A percentile compares a stretch with the other conserved stretches of the same genome.
Conservation (phyloP, 1,140 invertebrate species). For the Ptiloglossa arizonensis region DNA sequence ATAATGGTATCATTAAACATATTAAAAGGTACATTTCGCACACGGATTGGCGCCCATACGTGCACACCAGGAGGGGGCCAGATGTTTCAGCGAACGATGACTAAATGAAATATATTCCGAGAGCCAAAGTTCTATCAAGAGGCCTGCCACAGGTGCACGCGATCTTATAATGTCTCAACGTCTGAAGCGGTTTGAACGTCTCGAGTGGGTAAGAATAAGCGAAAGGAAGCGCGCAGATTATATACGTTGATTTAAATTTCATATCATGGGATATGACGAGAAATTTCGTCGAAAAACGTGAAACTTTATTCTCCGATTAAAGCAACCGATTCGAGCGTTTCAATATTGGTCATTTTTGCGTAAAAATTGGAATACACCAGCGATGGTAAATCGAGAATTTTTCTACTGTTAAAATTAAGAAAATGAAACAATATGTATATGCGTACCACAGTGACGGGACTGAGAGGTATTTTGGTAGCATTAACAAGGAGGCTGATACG, state of each 20-base stretch:
- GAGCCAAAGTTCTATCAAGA: neutral
- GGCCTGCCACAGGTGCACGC: neutral
- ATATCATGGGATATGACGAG: neutral
- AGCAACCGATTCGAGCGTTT: too few species aligned
- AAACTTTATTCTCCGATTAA: neutral
- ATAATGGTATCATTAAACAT: conserved; percentile 23
- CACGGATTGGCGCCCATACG: neutral
- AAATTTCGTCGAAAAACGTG: too few species aligned
- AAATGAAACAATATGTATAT: too few species aligned
- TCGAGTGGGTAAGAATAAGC: neutral
- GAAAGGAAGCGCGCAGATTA: neutral
- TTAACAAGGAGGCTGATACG: too few species aligned
- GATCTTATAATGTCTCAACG: conserved; percentile 8
- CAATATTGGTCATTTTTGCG: too few species aligned
- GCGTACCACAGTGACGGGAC: too few species aligned
- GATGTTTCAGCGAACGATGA: conserved; percentile 26
- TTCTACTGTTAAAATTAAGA: too few species aligned
- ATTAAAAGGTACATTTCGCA: conserved; percentile 11
- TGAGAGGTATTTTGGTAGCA: too few species aligned
- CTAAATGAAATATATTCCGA: neutral
- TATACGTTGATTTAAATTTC: neutral
- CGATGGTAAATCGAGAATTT: too few species aligned
- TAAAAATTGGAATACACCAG: too few species aligned
- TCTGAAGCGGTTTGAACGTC: neutral
- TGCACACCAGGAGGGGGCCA: neutral